Evolutionary conservation across 2,888 invertebrate species (phyloP).

Genomic region (Trichopria drosophilae): DNA sequence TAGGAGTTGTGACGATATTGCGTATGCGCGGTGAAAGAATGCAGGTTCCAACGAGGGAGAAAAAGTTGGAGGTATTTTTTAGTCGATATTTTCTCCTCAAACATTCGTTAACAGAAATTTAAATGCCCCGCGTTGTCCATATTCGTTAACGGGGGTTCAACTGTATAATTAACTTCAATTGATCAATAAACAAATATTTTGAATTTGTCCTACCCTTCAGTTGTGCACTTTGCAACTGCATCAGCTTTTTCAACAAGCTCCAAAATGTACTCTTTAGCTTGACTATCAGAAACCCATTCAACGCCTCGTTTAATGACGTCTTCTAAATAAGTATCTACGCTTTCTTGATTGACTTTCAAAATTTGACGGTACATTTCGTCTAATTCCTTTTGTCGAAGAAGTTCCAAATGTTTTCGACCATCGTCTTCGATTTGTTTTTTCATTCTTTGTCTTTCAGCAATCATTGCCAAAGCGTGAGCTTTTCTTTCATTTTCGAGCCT

Average conservation of each 20-base stretch:
- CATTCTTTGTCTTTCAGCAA: conserved; percentile 76
- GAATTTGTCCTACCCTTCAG: conserved; percentile 45
- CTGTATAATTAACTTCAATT: background rate
- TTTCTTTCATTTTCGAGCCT: conserved; percentile 77
- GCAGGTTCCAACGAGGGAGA: too few relatives aligned
- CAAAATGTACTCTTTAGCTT: conserved; percentile 63
- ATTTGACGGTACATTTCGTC: conserved; percentile 80
- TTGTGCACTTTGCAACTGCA: conserved; percentile 58
- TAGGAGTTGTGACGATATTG: too few relatives aligned
- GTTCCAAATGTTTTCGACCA: conserved; percentile 76
- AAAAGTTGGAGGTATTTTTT: too few relatives aligned
- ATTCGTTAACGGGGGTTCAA: too few relatives aligned
- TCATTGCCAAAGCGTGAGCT: conserved; percentile 75
- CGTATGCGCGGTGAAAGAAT: too few relatives aligned
- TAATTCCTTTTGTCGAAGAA: conserved; percentile 71
- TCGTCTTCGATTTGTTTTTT: conserved; percentile 80
- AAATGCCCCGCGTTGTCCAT: too few relatives aligned
- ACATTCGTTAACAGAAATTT: too few relatives aligned
- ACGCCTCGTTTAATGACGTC: conserved; percentile 67
- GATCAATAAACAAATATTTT: background rate
- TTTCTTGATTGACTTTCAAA: conserved; percentile 65
- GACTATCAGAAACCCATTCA: conserved; percentile 62
- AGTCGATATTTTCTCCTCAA: too few relatives aligned
- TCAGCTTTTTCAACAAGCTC: conserved; percentile 64
- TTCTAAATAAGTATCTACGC: conserved; percentile 67